Evolutionary conservation across 2,113 vertebrate species (phyloP).

Genomic region (Pampusana beccarii): DNA sequence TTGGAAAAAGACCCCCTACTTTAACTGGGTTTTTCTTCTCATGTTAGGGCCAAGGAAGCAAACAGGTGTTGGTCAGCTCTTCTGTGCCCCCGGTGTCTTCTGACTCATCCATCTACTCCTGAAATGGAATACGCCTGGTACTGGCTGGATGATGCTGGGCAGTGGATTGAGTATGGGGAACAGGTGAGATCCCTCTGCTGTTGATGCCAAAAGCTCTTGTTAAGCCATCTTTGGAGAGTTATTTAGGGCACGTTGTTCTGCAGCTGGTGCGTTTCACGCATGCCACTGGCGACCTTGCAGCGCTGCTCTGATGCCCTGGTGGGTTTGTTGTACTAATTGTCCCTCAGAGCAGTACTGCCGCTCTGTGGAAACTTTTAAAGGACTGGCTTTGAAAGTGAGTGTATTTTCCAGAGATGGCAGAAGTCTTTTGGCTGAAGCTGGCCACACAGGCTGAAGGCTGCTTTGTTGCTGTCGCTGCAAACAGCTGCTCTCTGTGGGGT

Average conservation of each 20-base stretch:
- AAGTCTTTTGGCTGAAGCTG: background rate
- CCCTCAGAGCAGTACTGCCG: background rate
- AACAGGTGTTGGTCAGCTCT: slow-evolving; percentile 5
- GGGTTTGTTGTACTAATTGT: background rate
- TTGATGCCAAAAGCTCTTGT: background rate
- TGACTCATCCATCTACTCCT: slow-evolving; percentile 61
- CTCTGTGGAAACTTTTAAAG: background rate
- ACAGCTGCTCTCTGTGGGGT: background rate
- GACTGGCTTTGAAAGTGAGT: background rate
- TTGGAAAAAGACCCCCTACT: background rate
- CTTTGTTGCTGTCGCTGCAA: background rate
- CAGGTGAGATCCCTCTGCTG: slow-evolving; percentile 66
- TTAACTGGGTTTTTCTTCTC: background rate
- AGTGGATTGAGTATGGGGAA: slow-evolving; percentile 83
- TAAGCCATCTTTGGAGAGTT: background rate
- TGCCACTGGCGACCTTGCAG: background rate
- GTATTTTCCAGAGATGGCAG: background rate
- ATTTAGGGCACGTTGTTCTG: background rate
- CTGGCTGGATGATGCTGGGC: slow-evolving; percentile 74
- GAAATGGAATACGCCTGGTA: slow-evolving; percentile 84
- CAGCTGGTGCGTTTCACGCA: background rate
- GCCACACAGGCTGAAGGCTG: background rate
- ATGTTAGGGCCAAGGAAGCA: background rate
- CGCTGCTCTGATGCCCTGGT: background rate
- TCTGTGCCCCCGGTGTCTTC: slow-evolving; percentile 68